Evolutionary conservation across 2,113 vertebrate genomes (phyloP), one percentile per base, ranked within the genome.

Genomic region (Petromus typicus): DNA sequence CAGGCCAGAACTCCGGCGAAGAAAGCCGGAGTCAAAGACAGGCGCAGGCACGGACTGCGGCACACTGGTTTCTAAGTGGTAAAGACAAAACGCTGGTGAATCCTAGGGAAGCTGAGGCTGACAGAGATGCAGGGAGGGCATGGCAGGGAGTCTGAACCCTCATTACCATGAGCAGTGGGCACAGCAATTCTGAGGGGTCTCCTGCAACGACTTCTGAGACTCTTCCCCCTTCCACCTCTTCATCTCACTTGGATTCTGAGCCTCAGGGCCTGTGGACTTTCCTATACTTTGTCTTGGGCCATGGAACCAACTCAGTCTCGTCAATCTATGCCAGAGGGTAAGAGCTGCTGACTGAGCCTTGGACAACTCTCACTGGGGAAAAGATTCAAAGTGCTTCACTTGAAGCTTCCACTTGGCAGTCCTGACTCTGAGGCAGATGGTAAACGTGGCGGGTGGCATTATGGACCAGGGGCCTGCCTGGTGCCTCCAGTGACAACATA

Each of bases 151-250:
- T 56, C 71, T 16, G 51, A 27, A 12, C 0, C 51, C 59, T 82
- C 37, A 0, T 7, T 2, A 5, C 43, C 2, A 1, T 0, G 7
- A 30, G 56, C 34, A 30, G 9, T 16, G 6, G 37, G 22, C 12
- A 10, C n/a, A 0, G 40, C 0, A 0, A 20, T 48, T 80, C 83
- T 40, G 4, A 78, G 45, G 48, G 30, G 3, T 45, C 87, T 32
- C 45, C 64, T 0, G 0, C 14, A 56, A 63, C 61, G 23, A 48
- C 37, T 84, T 75, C 11, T 27, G 61, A 92, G 64, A 59, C 3
- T 22, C 14, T 40, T 59, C 23, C 20, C 32, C 30, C 32, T 2
- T 48, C 61, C 45, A 8, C 54, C 37, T 34, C 22, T 71, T 79
- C 25, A 34, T 73, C 87, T 90, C 59, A 25, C 16, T 27, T 61